Percentiles rank a stretch among this genome's conserved stretches.
Conservation (phyloP, 1,140 invertebrate species). For the Ceratoteleas bidentatus region DNA sequence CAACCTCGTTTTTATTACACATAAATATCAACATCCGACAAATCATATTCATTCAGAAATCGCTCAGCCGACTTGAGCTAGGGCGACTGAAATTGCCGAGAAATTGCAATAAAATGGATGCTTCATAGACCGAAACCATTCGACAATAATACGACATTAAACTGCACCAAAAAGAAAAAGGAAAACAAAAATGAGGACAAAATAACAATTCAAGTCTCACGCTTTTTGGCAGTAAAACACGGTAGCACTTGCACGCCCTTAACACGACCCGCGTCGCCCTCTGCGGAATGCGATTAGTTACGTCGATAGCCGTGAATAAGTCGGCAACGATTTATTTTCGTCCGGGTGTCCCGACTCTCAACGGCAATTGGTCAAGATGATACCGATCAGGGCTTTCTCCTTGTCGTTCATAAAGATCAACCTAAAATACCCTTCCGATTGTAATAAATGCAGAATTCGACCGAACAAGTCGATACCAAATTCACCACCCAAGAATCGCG, state of each 20-base stretch:
- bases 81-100: constrained; percentile 5
- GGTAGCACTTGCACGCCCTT: constrained; percentile 10
- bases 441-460: constrained; percentile 46
- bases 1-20: constrained; percentile 27
- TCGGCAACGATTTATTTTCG: no score
- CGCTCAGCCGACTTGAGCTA: constrained; percentile 19
- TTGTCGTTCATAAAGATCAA: constrained; percentile 23
- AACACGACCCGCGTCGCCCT: constrained; percentile 6
- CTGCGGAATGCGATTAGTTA: constrained; percentile 32
- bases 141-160: neutral
- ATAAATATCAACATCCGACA: constrained; percentile 54
- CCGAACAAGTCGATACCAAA: constrained; percentile 27
- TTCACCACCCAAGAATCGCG: constrained; percentile 32
- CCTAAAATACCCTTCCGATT: constrained; percentile 35
- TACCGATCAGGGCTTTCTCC: neutral
- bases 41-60: constrained; percentile 35
- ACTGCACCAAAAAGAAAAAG: neutral
- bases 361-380: no score
- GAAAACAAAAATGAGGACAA: neutral
- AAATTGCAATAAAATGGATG: constrained; percentile 15
- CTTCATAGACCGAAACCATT: constrained; percentile 6
- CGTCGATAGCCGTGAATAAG: neutral
- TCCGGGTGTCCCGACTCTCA: no score
- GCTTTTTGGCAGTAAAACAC: constrained; percentile 41
- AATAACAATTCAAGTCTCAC: constrained; percentile 21